Evolutionary conservation across 2,888 invertebrate species (phyloP).

Genomic region (Camponotus fellah): DNA sequence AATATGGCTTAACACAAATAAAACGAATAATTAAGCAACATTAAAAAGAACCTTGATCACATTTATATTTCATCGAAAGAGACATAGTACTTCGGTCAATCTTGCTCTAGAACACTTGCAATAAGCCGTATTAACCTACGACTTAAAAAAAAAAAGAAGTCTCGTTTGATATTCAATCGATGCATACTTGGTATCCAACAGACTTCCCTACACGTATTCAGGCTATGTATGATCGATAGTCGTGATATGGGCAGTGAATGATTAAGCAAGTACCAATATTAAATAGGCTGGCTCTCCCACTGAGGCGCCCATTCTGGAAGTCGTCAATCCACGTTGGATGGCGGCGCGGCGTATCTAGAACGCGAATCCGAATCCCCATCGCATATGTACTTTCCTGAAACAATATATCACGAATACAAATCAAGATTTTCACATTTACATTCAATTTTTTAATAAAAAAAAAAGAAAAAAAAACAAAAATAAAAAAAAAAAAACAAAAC

Average conservation of each 20-base stretch:
- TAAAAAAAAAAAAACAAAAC: no score
- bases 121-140: background rate
- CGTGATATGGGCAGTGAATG: constrained; percentile 80
- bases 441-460: background rate
- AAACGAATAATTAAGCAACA: background rate
- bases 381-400: constrained; percentile 92
- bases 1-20: background rate
- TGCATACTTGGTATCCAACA: constrained; percentile 74
- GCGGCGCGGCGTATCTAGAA: constrained; percentile 86
- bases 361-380: constrained; percentile 90
- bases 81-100: background rate
- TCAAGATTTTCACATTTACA: background rate
- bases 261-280: constrained; percentile 76
- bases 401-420: background rate
- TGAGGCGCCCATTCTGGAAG: constrained; percentile 81
- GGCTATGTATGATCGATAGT: constrained; percentile 70
- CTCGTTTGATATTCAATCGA: constrained; percentile 9
- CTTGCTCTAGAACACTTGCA: background rate
- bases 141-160: constrained; percentile 4
- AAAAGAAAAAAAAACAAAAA: background rate
- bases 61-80: background rate
- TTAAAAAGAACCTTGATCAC: constrained; percentile 13
- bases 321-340: constrained; percentile 82
- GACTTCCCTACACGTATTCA: constrained; percentile 63
- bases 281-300: constrained; percentile 81